A percentile compares a stretch with the other conserved stretches of the same genome.
Evolutionary conservation across 2,888 invertebrate species (phyloP).

Genomic region (Catonia carolina): DNA sequence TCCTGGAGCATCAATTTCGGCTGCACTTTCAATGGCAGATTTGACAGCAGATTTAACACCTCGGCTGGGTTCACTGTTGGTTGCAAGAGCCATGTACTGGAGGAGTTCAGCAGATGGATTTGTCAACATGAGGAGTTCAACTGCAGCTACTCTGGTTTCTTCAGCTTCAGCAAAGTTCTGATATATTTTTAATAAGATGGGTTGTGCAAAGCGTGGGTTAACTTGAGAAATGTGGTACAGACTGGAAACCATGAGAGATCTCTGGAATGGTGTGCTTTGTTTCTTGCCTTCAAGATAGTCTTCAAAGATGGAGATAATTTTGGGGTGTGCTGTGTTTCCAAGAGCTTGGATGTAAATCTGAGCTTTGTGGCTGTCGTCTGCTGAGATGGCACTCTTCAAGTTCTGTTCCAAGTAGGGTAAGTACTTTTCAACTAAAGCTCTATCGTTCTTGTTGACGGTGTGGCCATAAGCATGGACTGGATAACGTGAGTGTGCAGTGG

Average conservation of each 20-base stretch:
- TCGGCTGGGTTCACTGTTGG: constrained; percentile 53
- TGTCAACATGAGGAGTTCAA: constrained; percentile 53
- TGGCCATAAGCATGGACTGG: constrained; percentile 60
- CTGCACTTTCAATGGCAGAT: constrained; percentile 52
- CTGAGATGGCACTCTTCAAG: constrained; percentile 49
- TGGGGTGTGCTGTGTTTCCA: constrained; percentile 57
- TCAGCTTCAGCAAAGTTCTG: constrained; percentile 57
- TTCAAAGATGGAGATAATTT: constrained; percentile 54
- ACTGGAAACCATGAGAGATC: constrained; percentile 54
- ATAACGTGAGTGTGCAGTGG: constrained; percentile 52
- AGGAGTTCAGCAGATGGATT: constrained; percentile 56
- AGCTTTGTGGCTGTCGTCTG: constrained; percentile 50
- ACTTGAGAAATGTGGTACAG: constrained; percentile 49
- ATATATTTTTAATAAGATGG: constrained; percentile 58
- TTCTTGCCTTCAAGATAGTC: constrained; percentile 59
- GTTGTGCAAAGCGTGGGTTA: constrained; percentile 49
- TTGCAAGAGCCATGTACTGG: constrained; percentile 62
- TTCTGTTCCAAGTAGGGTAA: constrained; percentile 53
- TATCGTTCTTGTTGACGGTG: constrained; percentile 48
- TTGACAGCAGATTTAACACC: constrained; percentile 62
- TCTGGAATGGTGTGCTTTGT: constrained; percentile 52
- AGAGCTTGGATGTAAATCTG: constrained; percentile 58
- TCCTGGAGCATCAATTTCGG: constrained; percentile 39
- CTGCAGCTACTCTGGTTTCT: constrained; percentile 59
- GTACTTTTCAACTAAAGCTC: constrained; percentile 49